A percentile compares a stretch with the other conserved stretches of the same genome.
Conservation (phyloP, 1,140 invertebrate species). For the Macrobrachium rosenbergii region DNA sequence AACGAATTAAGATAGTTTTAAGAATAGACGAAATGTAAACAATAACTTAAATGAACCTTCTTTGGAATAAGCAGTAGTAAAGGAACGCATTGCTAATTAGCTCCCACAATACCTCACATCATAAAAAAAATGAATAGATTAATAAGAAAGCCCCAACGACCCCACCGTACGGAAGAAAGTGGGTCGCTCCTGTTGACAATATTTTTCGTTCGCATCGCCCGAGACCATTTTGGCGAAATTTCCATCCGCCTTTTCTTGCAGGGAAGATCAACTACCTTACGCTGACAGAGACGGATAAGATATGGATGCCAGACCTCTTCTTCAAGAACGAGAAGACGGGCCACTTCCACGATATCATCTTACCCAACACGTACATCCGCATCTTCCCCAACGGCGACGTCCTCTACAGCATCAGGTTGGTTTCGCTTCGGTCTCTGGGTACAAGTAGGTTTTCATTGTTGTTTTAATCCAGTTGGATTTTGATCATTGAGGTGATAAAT, state of each 20-base stretch:
- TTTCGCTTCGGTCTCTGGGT: too few relatives aligned
- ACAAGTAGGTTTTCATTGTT: not conserved
- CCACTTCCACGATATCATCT: constrained; percentile 97
- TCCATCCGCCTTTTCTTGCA: constrained; percentile 68
- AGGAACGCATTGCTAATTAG: too few relatives aligned
- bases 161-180: too few relatives aligned
- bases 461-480: not conserved
- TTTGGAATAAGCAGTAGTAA: too few relatives aligned
- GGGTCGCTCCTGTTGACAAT: not conserved
- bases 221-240: not conserved
- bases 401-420: constrained; percentile 92
- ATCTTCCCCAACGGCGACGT: constrained; percentile 96
- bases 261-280: constrained; percentile 91
- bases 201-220: not conserved
- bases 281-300: constrained; percentile 89
- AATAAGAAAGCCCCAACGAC: too few relatives aligned
- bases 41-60: too few relatives aligned
- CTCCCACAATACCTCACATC: too few relatives aligned
- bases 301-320: constrained; percentile 98
- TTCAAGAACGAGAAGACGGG: constrained; percentile 96
- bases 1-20: too few relatives aligned
- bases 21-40: too few relatives aligned
- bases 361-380: constrained; percentile 96
- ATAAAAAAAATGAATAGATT: too few relatives aligned
- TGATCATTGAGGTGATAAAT: too few relatives aligned